Evolutionary conservation across 2,888 invertebrate species (phyloP).

Genomic region (Lampropteryx suffumata): DNA sequence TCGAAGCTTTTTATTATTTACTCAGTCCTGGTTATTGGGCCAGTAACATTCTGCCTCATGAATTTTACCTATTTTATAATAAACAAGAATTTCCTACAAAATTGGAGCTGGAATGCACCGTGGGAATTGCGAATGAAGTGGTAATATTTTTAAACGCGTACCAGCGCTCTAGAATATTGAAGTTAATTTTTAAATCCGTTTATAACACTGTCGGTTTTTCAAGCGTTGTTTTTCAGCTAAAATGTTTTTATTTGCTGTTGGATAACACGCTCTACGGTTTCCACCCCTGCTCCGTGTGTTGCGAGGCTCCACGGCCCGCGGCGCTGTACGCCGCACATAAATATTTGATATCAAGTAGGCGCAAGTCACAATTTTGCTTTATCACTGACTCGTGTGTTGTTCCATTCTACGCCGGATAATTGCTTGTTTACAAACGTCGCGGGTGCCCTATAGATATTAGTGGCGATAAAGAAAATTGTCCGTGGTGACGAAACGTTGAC

Average conservation of each 20-base stretch:
- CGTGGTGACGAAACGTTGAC: slow-evolving; percentile 37
- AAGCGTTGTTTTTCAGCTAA: slow-evolving; percentile 49
- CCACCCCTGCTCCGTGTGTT: slow-evolving; percentile 32
- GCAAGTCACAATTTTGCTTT: slow-evolving; percentile 54
- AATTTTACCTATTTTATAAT: slow-evolving; percentile 8
- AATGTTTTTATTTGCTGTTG: slow-evolving; percentile 52
- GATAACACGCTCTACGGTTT: slow-evolving; percentile 55
- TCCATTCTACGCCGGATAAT: slow-evolving; percentile 43
- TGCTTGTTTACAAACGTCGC: slow-evolving; percentile 41
- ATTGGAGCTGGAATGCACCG: slow-evolving; percentile 8
- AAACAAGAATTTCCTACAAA: slow-evolving; percentile 17
- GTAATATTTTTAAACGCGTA: slow-evolving; percentile 21
- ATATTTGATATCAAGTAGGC: slow-evolving; percentile 61
- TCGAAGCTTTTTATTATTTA: slow-evolving; percentile 45
- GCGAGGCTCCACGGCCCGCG: slow-evolving; percentile 43
- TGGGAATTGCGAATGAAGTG: slow-evolving; percentile 19
- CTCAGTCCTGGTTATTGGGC: slow-evolving; percentile 28
- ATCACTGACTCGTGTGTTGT: slow-evolving; percentile 39
- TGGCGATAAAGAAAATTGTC: slow-evolving; percentile 27
- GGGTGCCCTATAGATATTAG: slow-evolving; percentile 31
- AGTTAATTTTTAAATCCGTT: slow-evolving; percentile 33
- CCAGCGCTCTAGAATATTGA: slow-evolving; percentile 22
- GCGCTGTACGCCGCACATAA: slow-evolving; percentile 50
- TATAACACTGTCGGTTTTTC: slow-evolving; percentile 37
- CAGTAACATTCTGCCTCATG: slow-evolving; percentile 8